These are phyloP conservation scores for Loxodonta africana DNA, from an alignment of 2,113 vertebrate genomes.

Conservation along the genomic window DNA sequence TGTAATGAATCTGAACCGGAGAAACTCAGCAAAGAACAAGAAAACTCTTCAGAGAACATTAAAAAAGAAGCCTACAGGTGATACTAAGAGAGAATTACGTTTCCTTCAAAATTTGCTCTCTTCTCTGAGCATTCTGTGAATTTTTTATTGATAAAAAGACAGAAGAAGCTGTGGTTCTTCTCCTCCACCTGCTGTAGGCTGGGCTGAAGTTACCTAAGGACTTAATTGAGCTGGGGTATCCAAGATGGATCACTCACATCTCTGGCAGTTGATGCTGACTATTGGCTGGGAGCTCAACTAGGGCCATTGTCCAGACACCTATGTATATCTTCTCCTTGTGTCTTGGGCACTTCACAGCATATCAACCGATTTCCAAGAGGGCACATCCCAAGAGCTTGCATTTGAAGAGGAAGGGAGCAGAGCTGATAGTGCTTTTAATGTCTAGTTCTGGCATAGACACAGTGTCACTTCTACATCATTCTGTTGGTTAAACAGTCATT, in stretches of 20 bases:
- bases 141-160: background rate
- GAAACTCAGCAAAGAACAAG: background rate
- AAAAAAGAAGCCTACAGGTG: background rate
- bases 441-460: background rate
- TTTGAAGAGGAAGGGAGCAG: background rate
- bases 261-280: background rate
- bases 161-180: background rate
- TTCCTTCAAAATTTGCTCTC: constrained; percentile 38
- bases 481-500: background rate
- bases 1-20: background rate
- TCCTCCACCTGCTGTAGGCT: background rate
- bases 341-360: background rate
- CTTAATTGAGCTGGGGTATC: background rate
- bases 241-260: background rate
- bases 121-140: background rate
- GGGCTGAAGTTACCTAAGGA: background rate
- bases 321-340: background rate
- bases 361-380: background rate
- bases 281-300: background rate
- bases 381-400: background rate
- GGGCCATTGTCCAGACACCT: background rate
- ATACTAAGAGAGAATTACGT: background rate
- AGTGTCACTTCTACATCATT: background rate
- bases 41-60: background rate
- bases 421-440: background rate